These are phyloP conservation scores for Steinernema scapterisci DNA, from an alignment of 2,888 invertebrate species.

Conservation along the genomic window DNA sequence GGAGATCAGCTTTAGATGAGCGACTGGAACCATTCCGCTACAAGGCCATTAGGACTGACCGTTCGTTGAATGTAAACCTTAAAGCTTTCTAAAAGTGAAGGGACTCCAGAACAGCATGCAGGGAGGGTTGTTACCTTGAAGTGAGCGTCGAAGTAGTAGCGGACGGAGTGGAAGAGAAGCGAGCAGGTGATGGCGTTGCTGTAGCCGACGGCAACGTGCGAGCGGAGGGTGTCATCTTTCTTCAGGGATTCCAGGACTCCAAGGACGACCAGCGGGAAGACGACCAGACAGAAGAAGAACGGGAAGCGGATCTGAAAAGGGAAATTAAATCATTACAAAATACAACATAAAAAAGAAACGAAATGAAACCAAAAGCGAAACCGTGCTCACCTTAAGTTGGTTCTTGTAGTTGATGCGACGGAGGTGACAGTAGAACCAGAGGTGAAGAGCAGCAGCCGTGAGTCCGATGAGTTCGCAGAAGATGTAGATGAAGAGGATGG, in stretches of 20 bases:
- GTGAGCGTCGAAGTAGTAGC: constrained; percentile 19
- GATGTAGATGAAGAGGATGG: constrained; percentile 21
- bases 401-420: constrained; percentile 22
- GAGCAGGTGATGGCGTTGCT: constrained; percentile 21
- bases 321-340: neutral
- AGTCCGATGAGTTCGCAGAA: constrained; percentile 17
- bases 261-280: constrained; percentile 3
- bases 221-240: neutral
- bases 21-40: neutral
- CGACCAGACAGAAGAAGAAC: constrained; percentile 29
- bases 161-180: constrained; percentile 6
- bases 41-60: constrained; percentile 15
- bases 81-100: constrained; percentile 15
- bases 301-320: constrained; percentile 4
- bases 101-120: neutral
- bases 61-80: constrained; percentile 8
- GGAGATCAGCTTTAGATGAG: no score
- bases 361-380: neutral
- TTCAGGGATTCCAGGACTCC: neutral
- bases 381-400: neutral
- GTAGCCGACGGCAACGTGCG: constrained; percentile 1
- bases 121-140: neutral
- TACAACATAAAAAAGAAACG: neutral
- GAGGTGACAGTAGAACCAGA: constrained; percentile 24
- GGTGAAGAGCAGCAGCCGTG: neutral